Base-by-base conservation (phyloP, 2,797 vertebrate genomes). In the Lacerta bilineata region DNA sequence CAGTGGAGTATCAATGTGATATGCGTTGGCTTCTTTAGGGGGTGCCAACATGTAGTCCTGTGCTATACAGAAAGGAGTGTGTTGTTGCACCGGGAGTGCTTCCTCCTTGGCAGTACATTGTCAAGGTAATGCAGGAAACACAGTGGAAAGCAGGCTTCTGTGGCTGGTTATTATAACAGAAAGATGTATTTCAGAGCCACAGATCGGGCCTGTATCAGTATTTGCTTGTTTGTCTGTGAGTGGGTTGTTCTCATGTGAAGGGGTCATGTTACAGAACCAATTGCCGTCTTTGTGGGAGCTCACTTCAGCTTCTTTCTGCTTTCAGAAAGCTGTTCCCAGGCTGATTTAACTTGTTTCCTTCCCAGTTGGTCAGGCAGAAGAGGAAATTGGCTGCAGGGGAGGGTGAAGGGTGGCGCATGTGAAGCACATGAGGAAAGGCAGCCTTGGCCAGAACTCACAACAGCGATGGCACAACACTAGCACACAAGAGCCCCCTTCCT, bases 61-160 rank as follows among this genome's bases (percentile, higher is more conserved):
- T 84, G 11, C 68, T 68, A 8, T 41, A 55, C 4, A 55, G 87
- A 91, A 88, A 76, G 36, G 71, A 84, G 27, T 25, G 5, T 41
- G 61, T 90, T 89, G 66, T 33, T 90, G 61, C 36, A 89, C n/a
- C 46, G 81, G 46, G 91, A 74, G 81, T 23, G 85, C 85, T 61
- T 92, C 69, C 81, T 7, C 36, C 46, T 64, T 77, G 78, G 87
- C 82, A 92, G 39, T 64, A 17, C 78, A 27, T 0, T 86, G 43
- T 81, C 84, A 61, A 46, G 72, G 43, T 20, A 59, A 75, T 89
- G 76, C 90, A 11, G 43, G 86, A 89, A 90, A 27, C 18, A 33
- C 20, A 77, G 50, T 43, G 87, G 66, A 91, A 87, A 55, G 43
- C 0, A 29, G 29, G 25, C 46, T 59, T 86, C 55, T 55, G 82